Evolutionary conservation across 2,888 invertebrate species (phyloP), one percentile per base, ranked within the genome.

Genomic region (Lasioglossum calceatum): DNA sequence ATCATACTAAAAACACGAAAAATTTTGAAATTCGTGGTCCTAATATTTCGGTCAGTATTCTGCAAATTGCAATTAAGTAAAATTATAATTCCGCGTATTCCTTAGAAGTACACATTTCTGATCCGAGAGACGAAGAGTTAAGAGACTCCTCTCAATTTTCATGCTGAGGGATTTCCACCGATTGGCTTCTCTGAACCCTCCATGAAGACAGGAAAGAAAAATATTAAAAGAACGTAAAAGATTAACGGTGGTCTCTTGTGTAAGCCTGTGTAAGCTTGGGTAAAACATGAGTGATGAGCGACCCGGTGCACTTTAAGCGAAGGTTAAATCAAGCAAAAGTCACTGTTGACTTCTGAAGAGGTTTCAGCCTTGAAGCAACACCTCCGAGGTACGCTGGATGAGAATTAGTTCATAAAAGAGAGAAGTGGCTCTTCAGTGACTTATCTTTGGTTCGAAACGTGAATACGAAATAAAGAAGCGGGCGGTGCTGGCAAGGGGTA

Each of bases 401-500:
- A 83, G 75, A 80, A 78, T 87, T 85, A 47, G 58, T 83, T 76
- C 74, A 70, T 73, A 73, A 67, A 67, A 67, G 71, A 74, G 70
- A 64, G 54, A 64, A 80, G 42, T 72, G 73, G 12, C 84, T 74
- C 74, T 76, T 32, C 42, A 42, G 27, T 80, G 61, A 85, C 85
- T 84, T 81, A 81, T 79, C 88, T 83, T 80, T 64, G 70, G 71
- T 58, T 54, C 39, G 50, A 61, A 54, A 79, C 64, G 58, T 47
- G 27, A 47, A 54, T 61, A 73, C 39, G 32, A 81, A 72, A 74
- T 77, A 74, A 71, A 77, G 50, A 71, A 44, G 23, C 23, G 42
- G 27, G 64, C 2, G 72, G 70, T 54, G 74, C 77, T 44, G 67
- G n/a, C 32, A 72, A 44, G 76, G 50, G 75, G 44, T 67, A 58